Base-by-base conservation (phyloP, 2,113 vertebrate species). In the Chlamydotis undulata region DNA sequence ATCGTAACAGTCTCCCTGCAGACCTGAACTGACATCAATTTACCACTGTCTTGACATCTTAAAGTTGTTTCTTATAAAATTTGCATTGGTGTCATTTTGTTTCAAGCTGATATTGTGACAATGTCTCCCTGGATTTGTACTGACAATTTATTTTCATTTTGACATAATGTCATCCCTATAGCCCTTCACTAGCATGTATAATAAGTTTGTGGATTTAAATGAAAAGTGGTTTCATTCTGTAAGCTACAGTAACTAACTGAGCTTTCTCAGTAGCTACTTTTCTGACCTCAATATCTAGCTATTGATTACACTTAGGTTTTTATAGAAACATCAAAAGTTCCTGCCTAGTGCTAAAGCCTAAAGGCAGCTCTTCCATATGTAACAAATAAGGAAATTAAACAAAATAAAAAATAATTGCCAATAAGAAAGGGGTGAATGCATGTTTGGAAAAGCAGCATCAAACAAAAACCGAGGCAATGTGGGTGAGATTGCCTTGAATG, bases 1-100 rank as follows among this genome's bases (percentile, higher is more conserved):
- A 86, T 90, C 78, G 41, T 93, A 95, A 77, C 79, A 92, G 70
- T 87, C 82, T 97, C 87, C 86, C 80, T 65, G 41, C 87, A 94
- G 93, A 96, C 84, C 53, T 96, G 70, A 95, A 76, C 70, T 95
- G 96, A 89, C 94, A 97, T 96, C 92, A 96, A 95, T 96, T 97
- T 97, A 75, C 95, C 85, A 87, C 70, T 93, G 77, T 92, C 95
- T 97, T 97, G 96, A 93, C 95, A 96, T 91, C 93, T 93, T 96
- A 96, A 97, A 96, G 92, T 97, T 95, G 92, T 93, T 96, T 90
- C 94, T 93, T 95, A 96, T 80, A 92, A 95, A 92, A 95, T 97
- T 96, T 94, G 92, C 87, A 96, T 96, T 39, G 74, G 35, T 96
- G 96, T 96, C 92, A 97, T 81, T 96, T 96, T 94, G 83, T 97